phyloP scores from a whole-genome alignment of 2,797 vertebrate species.

The Phrynocephalus guinanensis region DNA sequence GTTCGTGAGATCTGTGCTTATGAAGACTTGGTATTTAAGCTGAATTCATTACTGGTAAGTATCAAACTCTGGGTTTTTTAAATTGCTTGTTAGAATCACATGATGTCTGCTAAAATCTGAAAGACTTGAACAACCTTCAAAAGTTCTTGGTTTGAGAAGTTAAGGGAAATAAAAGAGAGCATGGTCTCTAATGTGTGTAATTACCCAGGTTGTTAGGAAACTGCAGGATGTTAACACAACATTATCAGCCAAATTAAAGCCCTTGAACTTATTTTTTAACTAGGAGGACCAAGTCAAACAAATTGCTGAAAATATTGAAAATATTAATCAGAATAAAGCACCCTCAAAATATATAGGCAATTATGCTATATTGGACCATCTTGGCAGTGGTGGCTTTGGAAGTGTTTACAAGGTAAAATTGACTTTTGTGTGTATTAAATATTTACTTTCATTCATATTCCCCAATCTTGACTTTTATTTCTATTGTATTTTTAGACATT shows the following conservation, averaged over 20 bases:
- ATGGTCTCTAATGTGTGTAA: not conserved
- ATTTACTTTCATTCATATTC: not conserved
- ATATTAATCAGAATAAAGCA: slow-evolving; percentile 87
- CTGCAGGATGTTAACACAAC: not conserved
- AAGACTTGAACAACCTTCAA: not conserved
- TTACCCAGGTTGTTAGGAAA: not conserved
- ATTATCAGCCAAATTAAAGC: slow-evolving; percentile 9
- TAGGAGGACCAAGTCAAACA: slow-evolving; percentile 85
- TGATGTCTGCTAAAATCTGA: not conserved
- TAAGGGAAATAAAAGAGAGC: not conserved
- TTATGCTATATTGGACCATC: slow-evolving; percentile 88
- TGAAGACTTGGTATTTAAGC: slow-evolving; percentile 83
- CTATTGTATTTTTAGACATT: slow-evolving; percentile 26
- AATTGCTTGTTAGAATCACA: not conserved
- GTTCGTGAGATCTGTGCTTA: slow-evolving; percentile 87
- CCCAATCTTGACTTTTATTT: not conserved
- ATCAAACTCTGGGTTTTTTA: not conserved
- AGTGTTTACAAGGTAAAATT: slow-evolving; percentile 88
- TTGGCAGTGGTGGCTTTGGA: slow-evolving; percentile 92
- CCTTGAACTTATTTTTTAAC: slow-evolving; percentile 47
- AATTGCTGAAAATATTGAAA: slow-evolving; percentile 85
- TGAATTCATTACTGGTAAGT: slow-evolving; percentile 85
- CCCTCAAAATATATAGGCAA: slow-evolving; percentile 86
- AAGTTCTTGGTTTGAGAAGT: not conserved
- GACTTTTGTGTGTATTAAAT: slow-evolving; percentile 11